Percentiles rank a stretch among this genome's conserved stretches.
Evolutionary conservation across 2,113 vertebrate species (phyloP).

Genomic region (Macroglossus sobrinus): DNA sequence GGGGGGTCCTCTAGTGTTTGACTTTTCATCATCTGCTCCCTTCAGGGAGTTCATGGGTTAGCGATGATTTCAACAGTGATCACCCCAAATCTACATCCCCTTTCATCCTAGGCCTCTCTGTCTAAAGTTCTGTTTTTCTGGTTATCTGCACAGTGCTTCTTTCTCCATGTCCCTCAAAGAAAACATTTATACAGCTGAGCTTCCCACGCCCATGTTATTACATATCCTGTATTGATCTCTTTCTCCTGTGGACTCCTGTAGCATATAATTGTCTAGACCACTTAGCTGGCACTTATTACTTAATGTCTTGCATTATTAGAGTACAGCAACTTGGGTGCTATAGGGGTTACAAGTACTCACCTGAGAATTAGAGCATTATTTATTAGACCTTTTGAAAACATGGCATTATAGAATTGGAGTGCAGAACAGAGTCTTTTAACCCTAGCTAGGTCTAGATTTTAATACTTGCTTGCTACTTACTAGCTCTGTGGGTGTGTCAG

Average conservation of each 20-base stretch:
- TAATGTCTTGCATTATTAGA: neutral
- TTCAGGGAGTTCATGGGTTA: neutral
- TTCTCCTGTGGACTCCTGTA: neutral
- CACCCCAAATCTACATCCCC: neutral
- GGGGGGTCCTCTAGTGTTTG: neutral
- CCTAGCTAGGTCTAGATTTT: neutral
- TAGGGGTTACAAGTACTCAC: neutral
- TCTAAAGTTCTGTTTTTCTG: conserved; percentile 12
- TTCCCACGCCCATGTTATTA: neutral
- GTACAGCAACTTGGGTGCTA: neutral
- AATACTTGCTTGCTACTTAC: neutral
- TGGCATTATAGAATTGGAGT: neutral
- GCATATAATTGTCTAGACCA: conserved; percentile 2
- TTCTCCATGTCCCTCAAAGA: neutral
- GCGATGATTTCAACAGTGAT: neutral
- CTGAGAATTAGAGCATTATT: neutral
- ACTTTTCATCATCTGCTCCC: neutral
- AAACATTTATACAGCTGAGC: conserved; percentile 48
- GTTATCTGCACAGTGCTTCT: neutral
- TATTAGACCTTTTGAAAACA: neutral
- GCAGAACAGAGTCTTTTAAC: conserved; percentile 26
- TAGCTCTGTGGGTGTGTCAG: neutral
- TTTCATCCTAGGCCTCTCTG: neutral
- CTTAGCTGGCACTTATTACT: conserved; percentile 20
- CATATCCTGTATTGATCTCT: conserved; percentile 23